Conservation (phyloP, 2,888 invertebrate species). For the Mimumesa dahlbomi region DNA sequence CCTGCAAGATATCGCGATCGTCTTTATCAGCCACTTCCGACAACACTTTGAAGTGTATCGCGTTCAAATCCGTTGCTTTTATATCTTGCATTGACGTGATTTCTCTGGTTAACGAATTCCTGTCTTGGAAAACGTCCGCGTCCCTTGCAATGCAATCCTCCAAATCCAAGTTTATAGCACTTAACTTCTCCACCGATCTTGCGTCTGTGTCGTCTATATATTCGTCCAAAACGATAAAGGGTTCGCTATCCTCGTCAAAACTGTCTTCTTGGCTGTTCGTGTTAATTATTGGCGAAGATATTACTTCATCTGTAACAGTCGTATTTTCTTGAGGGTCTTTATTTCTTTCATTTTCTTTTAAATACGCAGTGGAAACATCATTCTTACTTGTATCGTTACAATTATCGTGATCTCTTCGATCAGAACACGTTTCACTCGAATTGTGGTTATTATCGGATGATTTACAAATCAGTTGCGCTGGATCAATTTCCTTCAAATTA, state of each 20-base stretch:
- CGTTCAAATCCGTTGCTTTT: slow-evolving; percentile 1
- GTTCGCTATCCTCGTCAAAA: slow-evolving; percentile 13
- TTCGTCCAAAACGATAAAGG: slow-evolving; percentile 32
- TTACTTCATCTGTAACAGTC: neutral
- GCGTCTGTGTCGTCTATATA: slow-evolving; percentile 30
- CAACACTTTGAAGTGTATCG: slow-evolving; percentile 16
- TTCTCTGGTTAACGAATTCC: neutral
- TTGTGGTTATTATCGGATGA: too few relatives aligned
- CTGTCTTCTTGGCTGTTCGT: neutral
- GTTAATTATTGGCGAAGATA: neutral
- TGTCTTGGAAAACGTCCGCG: slow-evolving; percentile 8
- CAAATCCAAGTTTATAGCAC: neutral
- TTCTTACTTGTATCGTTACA: too few relatives aligned
- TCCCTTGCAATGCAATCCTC: slow-evolving; percentile 35
- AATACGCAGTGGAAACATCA: too few relatives aligned
- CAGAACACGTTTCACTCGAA: too few relatives aligned
- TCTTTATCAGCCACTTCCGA: slow-evolving; percentile 10
- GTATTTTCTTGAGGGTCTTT: neutral
- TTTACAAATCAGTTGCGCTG: neutral
- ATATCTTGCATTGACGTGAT: neutral
- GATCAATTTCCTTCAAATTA: neutral
- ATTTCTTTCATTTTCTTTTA: neutral
- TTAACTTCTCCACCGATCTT: slow-evolving; percentile 14
- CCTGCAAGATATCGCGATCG: too few relatives aligned
- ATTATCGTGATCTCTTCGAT: too few relatives aligned